Conservation (phyloP, 2,888 invertebrate genomes). For the Thera obeliscata region DNA sequence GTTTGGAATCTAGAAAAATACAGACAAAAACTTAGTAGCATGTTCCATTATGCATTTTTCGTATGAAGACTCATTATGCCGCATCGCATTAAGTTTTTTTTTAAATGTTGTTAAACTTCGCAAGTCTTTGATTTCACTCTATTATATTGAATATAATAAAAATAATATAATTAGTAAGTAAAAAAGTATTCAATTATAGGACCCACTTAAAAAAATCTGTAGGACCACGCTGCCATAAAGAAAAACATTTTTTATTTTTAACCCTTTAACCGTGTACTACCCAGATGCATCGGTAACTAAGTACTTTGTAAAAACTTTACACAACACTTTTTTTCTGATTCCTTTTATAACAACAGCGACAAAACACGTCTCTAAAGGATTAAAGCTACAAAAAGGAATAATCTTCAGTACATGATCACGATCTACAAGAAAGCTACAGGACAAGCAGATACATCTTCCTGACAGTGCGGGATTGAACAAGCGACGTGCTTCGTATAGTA, state of each 20-base stretch:
- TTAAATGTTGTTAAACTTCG: no score
- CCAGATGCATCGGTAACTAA: not conserved
- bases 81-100: no score
- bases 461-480: slow-evolving; percentile 56
- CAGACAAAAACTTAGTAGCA: no score
- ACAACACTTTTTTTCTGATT: slow-evolving; percentile 5
- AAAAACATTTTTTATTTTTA: not conserved
- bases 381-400: slow-evolving; percentile 56
- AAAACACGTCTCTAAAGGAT: slow-evolving; percentile 38
- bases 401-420: slow-evolving; percentile 59
- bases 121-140: no score
- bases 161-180: no score
- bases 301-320: slow-evolving; percentile 4
- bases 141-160: no score
- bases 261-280: not conserved
- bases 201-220: no score
- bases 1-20: not conserved
- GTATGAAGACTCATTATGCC: no score
- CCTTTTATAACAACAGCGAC: slow-evolving; percentile 36
- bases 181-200: no score
- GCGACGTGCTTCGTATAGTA: slow-evolving; percentile 45
- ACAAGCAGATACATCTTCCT: slow-evolving; percentile 71
- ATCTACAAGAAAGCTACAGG: slow-evolving; percentile 59
- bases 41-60: no score
- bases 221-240: no score